These are phyloP conservation scores for Odontomachus brunneus DNA, from an alignment of 1,140 invertebrate genomes.

Conservation along the genomic window DNA sequence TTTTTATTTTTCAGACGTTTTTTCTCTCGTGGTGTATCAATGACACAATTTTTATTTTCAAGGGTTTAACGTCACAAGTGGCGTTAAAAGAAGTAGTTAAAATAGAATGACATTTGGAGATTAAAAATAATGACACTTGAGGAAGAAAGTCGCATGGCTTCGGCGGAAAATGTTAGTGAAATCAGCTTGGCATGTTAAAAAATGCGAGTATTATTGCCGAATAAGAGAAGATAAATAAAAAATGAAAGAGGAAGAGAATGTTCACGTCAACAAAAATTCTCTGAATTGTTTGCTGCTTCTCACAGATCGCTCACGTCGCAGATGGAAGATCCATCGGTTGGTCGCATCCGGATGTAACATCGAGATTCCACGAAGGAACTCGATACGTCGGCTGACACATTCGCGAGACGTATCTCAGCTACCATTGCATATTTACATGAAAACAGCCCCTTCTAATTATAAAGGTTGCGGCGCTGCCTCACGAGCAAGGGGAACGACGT, in stretches of 20 bases:
- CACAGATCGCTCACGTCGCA: background rate
- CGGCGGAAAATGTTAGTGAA: no score
- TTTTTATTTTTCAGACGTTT: no score
- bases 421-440: conserved; percentile 69
- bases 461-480: conserved; percentile 61
- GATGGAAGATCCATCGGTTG: background rate
- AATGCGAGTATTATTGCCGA: no score
- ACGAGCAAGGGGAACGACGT: conserved; percentile 47
- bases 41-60: no score
- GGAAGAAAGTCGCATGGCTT: no score
- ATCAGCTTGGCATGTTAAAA: no score
- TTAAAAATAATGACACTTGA: no score
- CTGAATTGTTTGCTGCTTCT: background rate
- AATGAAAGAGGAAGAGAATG: background rate
- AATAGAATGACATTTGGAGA: no score
- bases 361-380: conserved; percentile 48
- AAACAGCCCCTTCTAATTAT: conserved; percentile 69
- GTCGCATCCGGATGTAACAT: conserved; percentile 43
- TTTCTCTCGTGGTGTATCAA: no score
- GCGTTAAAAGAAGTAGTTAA: no score
- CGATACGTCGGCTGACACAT: conserved; percentile 42
- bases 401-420: conserved; percentile 44
- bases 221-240: background rate
- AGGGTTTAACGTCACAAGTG: no score
- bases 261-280: background rate